Conservation (phyloP, 2,888 invertebrate species). For the Amphipyra tragopoginis region DNA sequence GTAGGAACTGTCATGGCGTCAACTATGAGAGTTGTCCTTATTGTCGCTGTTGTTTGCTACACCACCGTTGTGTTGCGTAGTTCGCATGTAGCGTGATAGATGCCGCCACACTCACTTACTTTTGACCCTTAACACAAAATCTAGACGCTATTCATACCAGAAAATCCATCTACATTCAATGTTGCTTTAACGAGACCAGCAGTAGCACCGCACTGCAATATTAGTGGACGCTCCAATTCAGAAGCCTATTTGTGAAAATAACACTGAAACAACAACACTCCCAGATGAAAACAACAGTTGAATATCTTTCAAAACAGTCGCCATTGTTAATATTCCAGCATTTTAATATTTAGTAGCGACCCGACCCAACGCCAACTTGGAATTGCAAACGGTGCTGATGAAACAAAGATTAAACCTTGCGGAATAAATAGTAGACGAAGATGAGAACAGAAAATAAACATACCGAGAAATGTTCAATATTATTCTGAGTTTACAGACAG, state of each 20-base stretch:
- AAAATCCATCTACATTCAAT: no score
- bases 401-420: conserved; percentile 45
- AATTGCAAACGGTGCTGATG: conserved; percentile 24
- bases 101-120: no score
- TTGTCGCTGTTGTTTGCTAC: no score
- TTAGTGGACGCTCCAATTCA: conserved; percentile 9
- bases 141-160: no score
- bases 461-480: background rate
- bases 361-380: conserved; percentile 9
- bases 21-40: no score
- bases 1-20: no score
- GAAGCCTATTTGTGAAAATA: background rate
- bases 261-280: no score
- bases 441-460: conserved; percentile 18
- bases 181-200: no score
- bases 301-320: conserved; percentile 3
- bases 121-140: no score
- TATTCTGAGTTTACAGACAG: no score
- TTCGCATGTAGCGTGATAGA: no score
- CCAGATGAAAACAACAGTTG: conserved; percentile 2
- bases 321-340: conserved; percentile 29
- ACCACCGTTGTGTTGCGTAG: no score
- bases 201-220: background rate
- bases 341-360: conserved; percentile 44
- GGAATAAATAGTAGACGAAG: conserved; percentile 21